These are phyloP conservation scores for Isurus oxyrinchus DNA, from an alignment of 2,113 vertebrate species.

Conservation along the genomic window DNA sequence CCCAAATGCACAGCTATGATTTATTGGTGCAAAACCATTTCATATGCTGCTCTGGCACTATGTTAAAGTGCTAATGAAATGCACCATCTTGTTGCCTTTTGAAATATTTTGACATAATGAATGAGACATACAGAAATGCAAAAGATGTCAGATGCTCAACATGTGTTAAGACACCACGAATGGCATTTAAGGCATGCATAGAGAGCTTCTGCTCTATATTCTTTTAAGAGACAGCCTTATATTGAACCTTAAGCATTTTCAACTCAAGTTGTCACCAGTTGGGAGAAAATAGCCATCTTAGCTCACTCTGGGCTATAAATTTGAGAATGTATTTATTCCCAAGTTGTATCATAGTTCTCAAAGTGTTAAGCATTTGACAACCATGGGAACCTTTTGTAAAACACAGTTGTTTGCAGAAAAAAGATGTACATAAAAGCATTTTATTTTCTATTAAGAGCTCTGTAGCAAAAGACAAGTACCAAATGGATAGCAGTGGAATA, in stretches of 20 bases:
- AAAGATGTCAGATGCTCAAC: background rate
- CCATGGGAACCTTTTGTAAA: background rate
- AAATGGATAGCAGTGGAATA: background rate
- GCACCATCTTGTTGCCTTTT: background rate
- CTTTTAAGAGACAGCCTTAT: background rate
- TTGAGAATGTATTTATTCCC: background rate
- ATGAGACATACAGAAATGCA: background rate
- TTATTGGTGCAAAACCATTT: background rate
- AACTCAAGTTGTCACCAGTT: background rate
- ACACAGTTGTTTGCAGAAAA: background rate
- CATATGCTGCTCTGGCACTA: background rate
- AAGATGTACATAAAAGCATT: background rate
- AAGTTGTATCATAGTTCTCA: background rate
- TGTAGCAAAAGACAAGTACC: background rate
- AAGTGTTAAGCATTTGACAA: background rate
- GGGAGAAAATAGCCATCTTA: background rate
- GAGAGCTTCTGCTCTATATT: background rate
- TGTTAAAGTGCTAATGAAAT: background rate
- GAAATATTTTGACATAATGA: slow-evolving; percentile 13
- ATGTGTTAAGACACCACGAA: background rate
- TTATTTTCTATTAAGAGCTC: background rate
- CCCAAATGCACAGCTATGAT: background rate
- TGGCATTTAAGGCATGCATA: background rate
- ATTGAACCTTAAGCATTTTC: background rate
- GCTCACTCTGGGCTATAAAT: background rate